Conservation (phyloP, 2,113 vertebrate genomes). For the Misgurnus mizolepis region DNA sequence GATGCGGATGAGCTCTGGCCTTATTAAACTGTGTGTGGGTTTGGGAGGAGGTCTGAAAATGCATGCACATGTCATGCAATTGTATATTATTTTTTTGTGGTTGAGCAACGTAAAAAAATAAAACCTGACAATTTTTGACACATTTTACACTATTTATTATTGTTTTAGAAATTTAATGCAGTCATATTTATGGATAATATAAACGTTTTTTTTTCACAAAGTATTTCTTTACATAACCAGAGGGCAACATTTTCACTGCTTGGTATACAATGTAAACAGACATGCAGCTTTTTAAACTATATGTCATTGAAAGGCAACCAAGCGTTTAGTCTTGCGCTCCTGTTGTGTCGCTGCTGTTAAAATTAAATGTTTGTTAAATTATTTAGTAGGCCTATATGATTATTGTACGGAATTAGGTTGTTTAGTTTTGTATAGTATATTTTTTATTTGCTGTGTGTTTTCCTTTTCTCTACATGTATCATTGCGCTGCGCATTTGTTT, state of each 20-base stretch:
- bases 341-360: too few relatives aligned
- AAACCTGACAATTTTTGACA: background rate
- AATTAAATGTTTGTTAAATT: too few relatives aligned
- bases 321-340: too few relatives aligned
- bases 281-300: too few relatives aligned
- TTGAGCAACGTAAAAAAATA: background rate
- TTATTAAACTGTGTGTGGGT: slow-evolving; percentile 22
- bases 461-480: background rate
- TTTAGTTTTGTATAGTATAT: background rate
- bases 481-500: background rate
- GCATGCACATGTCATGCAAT: background rate
- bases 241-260: background rate
- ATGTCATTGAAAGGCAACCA: too few relatives aligned
- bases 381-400: too few relatives aligned
- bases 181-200: background rate
- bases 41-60: background rate
- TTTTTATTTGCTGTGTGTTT: background rate
- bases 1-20: slow-evolving; percentile 5
- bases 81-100: background rate
- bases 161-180: background rate
- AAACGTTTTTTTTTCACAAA: background rate
- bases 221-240: background rate
- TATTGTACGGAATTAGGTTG: too few relatives aligned
- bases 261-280: too few relatives aligned
- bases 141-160: background rate